Percentiles rank a stretch among this genome's conserved stretches.
phyloP scores from a whole-genome alignment of 92 coral and sea anemone species.

The Chrysogorgia sp. region DNA sequence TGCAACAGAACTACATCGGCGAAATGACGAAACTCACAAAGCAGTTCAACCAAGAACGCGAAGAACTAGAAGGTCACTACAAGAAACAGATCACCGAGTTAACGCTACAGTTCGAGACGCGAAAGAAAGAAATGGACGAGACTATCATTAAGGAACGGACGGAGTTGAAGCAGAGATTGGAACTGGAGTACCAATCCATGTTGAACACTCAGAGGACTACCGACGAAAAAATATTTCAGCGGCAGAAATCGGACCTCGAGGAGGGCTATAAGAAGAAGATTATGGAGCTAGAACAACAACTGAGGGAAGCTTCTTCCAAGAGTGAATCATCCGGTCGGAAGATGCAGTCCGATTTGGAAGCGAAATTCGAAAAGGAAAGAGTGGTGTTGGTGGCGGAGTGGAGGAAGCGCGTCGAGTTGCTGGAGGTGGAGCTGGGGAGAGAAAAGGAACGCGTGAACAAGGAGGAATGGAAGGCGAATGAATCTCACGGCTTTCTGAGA shows the following conservation, averaged over 20 bases:
- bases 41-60: constrained; percentile 86
- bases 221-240: constrained; percentile 48
- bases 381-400: constrained; percentile 33
- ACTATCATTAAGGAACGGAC: constrained; percentile 66
- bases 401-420: constrained; percentile 64
- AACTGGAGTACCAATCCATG: constrained; percentile 76
- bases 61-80: constrained; percentile 76
- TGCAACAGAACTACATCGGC: constrained; percentile 81
- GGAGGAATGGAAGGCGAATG: constrained; percentile 33
- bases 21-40: constrained; percentile 86
- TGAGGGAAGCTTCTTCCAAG: constrained; percentile 58
- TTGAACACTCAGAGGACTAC: constrained; percentile 62
- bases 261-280: constrained; percentile 57
- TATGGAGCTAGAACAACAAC: constrained; percentile 69
- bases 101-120: constrained; percentile 58
- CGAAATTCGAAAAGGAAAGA: constrained; percentile 64
- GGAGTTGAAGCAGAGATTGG: constrained; percentile 76
- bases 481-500: constrained; percentile 53
- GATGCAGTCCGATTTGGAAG: constrained; percentile 64
- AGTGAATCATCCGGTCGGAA: constrained; percentile 66
- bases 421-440: constrained; percentile 64
- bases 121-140: constrained; percentile 71
- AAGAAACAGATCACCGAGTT: constrained; percentile 79
- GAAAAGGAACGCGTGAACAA: constrained; percentile 58
- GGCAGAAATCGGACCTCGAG: constrained; percentile 59